Base-by-base conservation (phyloP, 2,797 vertebrate genomes). In the Hydrocynus forskahlii region DNA sequence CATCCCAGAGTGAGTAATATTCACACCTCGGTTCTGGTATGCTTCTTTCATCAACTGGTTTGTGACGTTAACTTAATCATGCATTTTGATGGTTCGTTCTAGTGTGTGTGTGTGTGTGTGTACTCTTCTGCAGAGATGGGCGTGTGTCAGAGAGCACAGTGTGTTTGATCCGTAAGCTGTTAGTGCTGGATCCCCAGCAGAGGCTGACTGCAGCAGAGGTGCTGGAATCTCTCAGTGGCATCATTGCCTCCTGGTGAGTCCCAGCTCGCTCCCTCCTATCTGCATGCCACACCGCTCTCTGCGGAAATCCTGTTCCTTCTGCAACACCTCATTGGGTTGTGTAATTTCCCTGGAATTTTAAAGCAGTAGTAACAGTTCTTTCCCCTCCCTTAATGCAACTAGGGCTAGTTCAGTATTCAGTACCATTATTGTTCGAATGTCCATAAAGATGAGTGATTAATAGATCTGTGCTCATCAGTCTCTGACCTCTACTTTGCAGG, bases 91-190 rank as follows among this genome's bases (percentile, higher is more conserved):
- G 12, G 23, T 10, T 4, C 12, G 1, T 57, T 13, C 10, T 73
- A 52, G 19, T 66, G 14, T 16, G 55, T 5, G 75, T 25, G 12
- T 16, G 21, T 23, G 9, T 71, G 71, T 68, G 14, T 38, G 6
- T 57, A 23, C 12, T 8, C 19, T 50, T 8, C 35, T 79, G 13
- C 91, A 99, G 98, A 91, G 98, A 99, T 0, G 97, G 98, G 1
- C 95, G 98, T 1, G 98, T 99, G 88, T 99, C 98, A 0, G 98
- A 99, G 85, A 99, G 95, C 94, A 99, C 98, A 0, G 98, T 99
- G 89, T 98, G 97, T 92, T 95, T 99, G 90, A 99, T 99, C 91
- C 95, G 97, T 80, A 99, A 99, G 86, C 95, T 99, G 88, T 93
- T 99, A 77, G 97, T 99, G 83, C 90, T 99, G 81, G 98, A 99